Base-by-base conservation (phyloP, 23 tunicate genomes). In the Trididemnum clinides region DNA sequence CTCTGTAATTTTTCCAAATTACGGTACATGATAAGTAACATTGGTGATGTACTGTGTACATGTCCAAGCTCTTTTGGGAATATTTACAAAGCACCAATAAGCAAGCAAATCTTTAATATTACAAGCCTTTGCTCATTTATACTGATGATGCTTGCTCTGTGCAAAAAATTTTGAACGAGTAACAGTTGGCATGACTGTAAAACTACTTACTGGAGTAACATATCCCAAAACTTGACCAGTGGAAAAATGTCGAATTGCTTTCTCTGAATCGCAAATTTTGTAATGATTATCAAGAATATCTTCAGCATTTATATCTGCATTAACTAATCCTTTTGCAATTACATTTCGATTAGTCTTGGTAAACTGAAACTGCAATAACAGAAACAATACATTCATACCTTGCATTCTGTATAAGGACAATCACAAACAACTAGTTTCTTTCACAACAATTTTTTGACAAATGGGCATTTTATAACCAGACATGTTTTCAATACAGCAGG, bases 151-250 rank as follows among this genome's bases (percentile, higher is more conserved):
- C n/a, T n/a, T n/a, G 54, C 54, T 44, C 54, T 44, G 54, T 10
- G 54, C 15, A 44, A 15, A 44, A 44, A 44, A 15, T 15, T 44
- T 44, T 44, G 54, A 7, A 7, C 15, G 10, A 44, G 15, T 15
- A 44, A 44, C 10, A 10, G 10, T n/a, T n/a, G n/a, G n/a, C n/a
- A n/a, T n/a, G n/a, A n/a, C n/a, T n/a, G n/a, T n/a, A 44, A 62
- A 62, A 5, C 5, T 1, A 84, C 87, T 84, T 78, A 93, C 92
- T 18, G 93, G 98, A 51, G 92, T 93, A 1, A 93, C 90, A 85
- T 93, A 93, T 57, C 86, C 92, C 57, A 93, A 88, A 7, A 84
- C 87, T 19, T 88, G 84, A 1, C 98, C 98, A 37, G 90, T 29
- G 25, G 71, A 44, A 64, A 93, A 93, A 1, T 77, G 75, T 32